Evolutionary conservation across 1,140 invertebrate species (phyloP).

Genomic region (Vanessa atalanta): DNA sequence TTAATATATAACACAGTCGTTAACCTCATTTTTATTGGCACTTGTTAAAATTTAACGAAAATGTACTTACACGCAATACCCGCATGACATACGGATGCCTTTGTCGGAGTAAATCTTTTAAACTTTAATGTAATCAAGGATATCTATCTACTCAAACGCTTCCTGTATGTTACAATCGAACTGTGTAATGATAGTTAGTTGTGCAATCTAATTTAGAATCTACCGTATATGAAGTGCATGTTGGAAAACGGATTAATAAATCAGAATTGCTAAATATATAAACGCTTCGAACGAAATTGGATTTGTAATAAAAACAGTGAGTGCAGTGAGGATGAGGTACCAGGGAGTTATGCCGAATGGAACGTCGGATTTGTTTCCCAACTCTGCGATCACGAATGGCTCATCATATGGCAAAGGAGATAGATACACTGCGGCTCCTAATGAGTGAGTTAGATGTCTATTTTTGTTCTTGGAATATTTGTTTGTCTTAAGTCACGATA

Average conservation of each 20-base stretch:
- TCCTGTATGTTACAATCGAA: slow-evolving; percentile 44
- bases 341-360: slow-evolving; percentile 61
- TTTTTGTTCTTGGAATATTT: slow-evolving; percentile 18
- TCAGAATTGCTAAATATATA: background rate
- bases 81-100: slow-evolving; percentile 11
- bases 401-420: slow-evolving; percentile 70
- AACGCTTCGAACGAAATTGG: background rate
- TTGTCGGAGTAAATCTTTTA: slow-evolving; percentile 41
- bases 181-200: background rate
- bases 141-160: slow-evolving; percentile 60
- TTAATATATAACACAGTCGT: background rate
- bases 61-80: slow-evolving; percentile 15
- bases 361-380: slow-evolving; percentile 38
- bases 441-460: slow-evolving; percentile 65
- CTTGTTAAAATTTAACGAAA: slow-evolving; percentile 16
- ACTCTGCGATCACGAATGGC: slow-evolving; percentile 48
- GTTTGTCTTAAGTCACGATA: slow-evolving; percentile 12
- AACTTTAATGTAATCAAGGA: slow-evolving; percentile 73
- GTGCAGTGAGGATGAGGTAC: slow-evolving; percentile 58
- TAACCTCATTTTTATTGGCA: slow-evolving; percentile 11
- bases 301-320: background rate
- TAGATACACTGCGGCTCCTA: slow-evolving; percentile 72
- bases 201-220: background rate
- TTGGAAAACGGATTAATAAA: background rate
- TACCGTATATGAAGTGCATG: background rate